Evolutionary conservation across 2,113 vertebrate genomes (phyloP).

Genomic region (Etheostoma cragini): DNA sequence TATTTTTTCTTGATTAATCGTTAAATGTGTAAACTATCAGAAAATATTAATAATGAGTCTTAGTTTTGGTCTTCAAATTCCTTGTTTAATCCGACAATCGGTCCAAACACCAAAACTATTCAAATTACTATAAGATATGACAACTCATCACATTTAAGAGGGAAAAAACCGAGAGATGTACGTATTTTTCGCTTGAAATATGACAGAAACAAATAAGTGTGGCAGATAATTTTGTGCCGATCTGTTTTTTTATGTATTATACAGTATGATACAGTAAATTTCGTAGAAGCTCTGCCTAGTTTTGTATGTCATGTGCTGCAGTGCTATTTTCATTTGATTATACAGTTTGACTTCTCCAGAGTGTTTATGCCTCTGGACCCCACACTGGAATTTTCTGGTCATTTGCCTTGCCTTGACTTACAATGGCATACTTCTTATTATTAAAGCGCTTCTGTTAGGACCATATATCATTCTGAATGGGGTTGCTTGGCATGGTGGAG

Average conservation of each 20-base stretch:
- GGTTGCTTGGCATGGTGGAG: conserved; percentile 68
- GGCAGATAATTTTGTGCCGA: not conserved
- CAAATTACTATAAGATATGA: not conserved
- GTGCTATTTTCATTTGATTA: conserved; percentile 38
- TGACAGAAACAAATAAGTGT: not conserved
- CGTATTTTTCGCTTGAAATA: not conserved
- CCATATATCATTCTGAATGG: conserved; percentile 69
- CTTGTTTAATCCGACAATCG: not conserved
- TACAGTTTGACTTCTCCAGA: conserved; percentile 19
- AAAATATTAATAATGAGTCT: not conserved
- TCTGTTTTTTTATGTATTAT: conserved; percentile 1
- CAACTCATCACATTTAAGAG: not conserved
- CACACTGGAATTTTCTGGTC: conserved; percentile 42
- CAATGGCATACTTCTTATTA: conserved; percentile 64
- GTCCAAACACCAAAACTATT: not conserved
- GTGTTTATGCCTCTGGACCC: conserved; percentile 48
- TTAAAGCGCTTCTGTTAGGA: conserved; percentile 58
- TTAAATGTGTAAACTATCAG: not conserved
- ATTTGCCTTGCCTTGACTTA: conserved; percentile 58
- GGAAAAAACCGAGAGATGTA: not conserved
- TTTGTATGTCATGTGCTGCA: conserved; percentile 11
- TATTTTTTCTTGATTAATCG: not conserved
- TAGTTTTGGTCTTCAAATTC: not conserved
- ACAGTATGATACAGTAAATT: not conserved
- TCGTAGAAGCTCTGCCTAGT: conserved; percentile 2